Evolutionary conservation across 2,888 invertebrate species (phyloP).

Genomic region (Listrodromus nycthemerus): DNA sequence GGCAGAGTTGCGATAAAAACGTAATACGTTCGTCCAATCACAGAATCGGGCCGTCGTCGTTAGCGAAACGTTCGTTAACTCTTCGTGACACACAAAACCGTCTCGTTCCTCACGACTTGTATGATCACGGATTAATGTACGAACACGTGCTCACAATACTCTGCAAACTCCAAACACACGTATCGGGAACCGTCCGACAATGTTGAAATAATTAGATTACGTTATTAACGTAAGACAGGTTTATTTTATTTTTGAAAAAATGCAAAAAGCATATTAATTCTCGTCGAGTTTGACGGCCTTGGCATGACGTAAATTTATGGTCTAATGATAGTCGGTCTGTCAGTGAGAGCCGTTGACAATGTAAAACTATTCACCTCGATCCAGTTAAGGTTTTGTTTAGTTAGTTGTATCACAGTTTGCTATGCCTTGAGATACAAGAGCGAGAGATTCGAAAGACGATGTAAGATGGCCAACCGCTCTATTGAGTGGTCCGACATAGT

Average conservation of each 20-base stretch:
- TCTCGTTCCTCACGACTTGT: background rate
- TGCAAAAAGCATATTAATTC: conserved; percentile 7
- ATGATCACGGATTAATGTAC: conserved; percentile 3
- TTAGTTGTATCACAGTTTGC: background rate
- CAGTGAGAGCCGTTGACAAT: background rate
- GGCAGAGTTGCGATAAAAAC: conserved; percentile 14
- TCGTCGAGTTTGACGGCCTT: background rate
- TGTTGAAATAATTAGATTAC: background rate
- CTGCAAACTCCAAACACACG: background rate
- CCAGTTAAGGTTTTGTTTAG: background rate
- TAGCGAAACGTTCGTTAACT: background rate
- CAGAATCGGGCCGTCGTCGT: background rate
- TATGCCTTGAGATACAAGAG: conserved; percentile 17
- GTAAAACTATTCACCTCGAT: background rate
- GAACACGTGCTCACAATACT: conserved; percentile 11
- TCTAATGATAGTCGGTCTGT: background rate
- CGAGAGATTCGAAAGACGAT: background rate
- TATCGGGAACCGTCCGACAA: background rate
- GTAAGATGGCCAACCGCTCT: conserved; percentile 1
- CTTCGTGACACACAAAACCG: background rate
- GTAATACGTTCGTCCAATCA: conserved; percentile 5
- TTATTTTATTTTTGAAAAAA: background rate
- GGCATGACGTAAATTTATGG: background rate
- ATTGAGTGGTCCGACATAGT: conserved; percentile 47
- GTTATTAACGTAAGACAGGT: background rate